These are phyloP conservation scores for Aplochiton taeniatus DNA, from an alignment of 2,797 vertebrate species.

Conservation along the genomic window DNA sequence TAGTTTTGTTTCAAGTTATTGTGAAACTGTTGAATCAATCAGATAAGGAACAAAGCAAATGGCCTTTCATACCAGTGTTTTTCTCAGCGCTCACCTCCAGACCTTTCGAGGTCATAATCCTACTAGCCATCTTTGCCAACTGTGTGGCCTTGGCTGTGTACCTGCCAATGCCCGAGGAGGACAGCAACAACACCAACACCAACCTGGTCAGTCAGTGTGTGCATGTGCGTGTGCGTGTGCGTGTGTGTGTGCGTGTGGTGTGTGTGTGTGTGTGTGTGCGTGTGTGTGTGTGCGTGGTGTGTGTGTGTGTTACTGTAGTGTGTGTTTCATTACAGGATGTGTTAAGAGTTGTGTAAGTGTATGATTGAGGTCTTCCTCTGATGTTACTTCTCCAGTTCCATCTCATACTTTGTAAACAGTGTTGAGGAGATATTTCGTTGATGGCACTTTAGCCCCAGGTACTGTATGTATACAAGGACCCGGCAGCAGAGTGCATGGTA, in stretches of 20 bases:
- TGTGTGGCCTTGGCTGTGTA: slow-evolving; percentile 91
- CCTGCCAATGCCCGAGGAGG: slow-evolving; percentile 91
- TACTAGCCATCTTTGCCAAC: slow-evolving; percentile 90
- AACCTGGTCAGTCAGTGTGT: not conserved
- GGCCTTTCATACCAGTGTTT: not conserved
- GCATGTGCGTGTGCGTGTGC: slow-evolving; percentile 12
- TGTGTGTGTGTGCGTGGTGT: slow-evolving; percentile 10
- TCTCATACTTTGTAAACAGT: not conserved
- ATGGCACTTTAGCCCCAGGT: no score
- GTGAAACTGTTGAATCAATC: not conserved
- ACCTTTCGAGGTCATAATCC: slow-evolving; percentile 92
- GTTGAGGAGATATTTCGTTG: no score
- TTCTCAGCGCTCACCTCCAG: slow-evolving; percentile 54
- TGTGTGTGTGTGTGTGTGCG: slow-evolving; percentile 9
- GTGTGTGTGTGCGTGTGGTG: slow-evolving; percentile 8
- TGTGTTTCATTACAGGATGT: not conserved
- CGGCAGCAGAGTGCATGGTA: no score
- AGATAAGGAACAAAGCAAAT: no score
- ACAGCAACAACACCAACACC: slow-evolving; percentile 85
- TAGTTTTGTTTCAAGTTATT: no score
- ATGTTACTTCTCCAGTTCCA: not conserved
- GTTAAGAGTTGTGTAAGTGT: not conserved
- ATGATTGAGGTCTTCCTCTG: not conserved
- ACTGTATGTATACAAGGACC: no score
- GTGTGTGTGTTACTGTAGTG: not conserved